Evolutionary conservation across 2,888 invertebrate species (phyloP), one percentile per base, ranked within the genome.

Genomic region (Drosophila longiperda): DNA sequence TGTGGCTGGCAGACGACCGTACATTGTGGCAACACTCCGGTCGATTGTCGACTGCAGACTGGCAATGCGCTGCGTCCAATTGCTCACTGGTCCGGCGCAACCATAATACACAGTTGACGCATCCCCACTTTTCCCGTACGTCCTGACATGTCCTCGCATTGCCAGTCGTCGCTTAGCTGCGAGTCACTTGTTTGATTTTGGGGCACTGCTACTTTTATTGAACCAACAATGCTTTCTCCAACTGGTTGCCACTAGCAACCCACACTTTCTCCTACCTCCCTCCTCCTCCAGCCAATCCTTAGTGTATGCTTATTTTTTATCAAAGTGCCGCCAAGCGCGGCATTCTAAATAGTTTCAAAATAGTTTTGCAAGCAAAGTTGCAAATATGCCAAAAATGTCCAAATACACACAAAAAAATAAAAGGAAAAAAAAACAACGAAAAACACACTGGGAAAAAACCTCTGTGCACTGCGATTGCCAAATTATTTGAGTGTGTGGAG

Each of bases 301-400:
- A 8, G 45, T 6, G 11, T 20, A 2, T 20, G 12, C 8, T 12
- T 53, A 29, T n/a, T 55, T 26, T 38, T 66, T 62, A 63, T 69
- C 53, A 52, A 52, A 70, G 80, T 72, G 61, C 74, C 66, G 71
- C 72, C 83, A 66, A 73, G 75, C 74, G 64, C 75, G 75, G 66
- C 71, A 78, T 77, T 75, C 38, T 81, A 87, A 83, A 78, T 83
- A 15, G 45, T 81, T 70, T 55, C 1, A n/a, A 88, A 87, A 85
- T 83, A 87, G 85, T 85, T 85, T 83, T 66, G 84, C 82, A 85
- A 74, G 70, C 75, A 73, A 81, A 86, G 75, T 88, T 83, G 81
- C 89, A 75, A 86, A 86, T 79, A 84, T 87, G 75, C 87, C 78
- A 77, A 87, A 87, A 76, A 87, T 79, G 60, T 75, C 20, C 54